These are phyloP conservation scores for Festucalex cinctus DNA, from an alignment of 2,113 vertebrate species.

Conservation along the genomic window DNA sequence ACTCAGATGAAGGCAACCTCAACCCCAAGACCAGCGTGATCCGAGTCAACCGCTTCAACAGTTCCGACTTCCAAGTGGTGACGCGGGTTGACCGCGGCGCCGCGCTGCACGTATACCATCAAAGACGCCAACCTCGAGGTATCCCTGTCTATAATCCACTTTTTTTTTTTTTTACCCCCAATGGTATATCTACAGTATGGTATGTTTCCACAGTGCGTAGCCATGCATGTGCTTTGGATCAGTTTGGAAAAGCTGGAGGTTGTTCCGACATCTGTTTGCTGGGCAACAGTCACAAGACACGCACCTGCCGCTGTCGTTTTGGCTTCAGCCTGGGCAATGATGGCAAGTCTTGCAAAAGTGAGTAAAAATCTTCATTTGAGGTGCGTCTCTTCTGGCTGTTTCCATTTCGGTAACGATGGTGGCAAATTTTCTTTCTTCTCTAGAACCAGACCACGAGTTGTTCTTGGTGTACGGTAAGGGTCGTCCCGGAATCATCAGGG, in stretches of 20 bases:
- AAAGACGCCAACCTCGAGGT: slow-evolving; percentile 93
- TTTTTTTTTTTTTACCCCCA: not conserved
- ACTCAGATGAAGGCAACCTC: slow-evolving; percentile 91
- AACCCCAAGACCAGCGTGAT: slow-evolving; percentile 98
- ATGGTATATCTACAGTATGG: not conserved
- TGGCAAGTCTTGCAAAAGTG: slow-evolving; percentile 96
- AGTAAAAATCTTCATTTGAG: slow-evolving; percentile 26
- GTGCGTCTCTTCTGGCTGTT: not conserved
- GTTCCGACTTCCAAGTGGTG: slow-evolving; percentile 93
- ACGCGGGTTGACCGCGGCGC: slow-evolving; percentile 94
- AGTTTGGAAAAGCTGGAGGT: slow-evolving; percentile 87
- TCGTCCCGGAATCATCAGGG: slow-evolving; percentile 89
- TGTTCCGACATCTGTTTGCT: slow-evolving; percentile 96
- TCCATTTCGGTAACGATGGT: not conserved
- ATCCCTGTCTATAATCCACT: not conserved
- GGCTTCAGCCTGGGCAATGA: slow-evolving; percentile 96
- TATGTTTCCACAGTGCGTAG: slow-evolving; percentile 79
- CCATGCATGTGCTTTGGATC: slow-evolving; percentile 89
- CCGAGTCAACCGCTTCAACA: slow-evolving; percentile 95
- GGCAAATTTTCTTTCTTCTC: slow-evolving; percentile 6
- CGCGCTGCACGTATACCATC: slow-evolving; percentile 94
- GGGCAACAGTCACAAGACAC: slow-evolving; percentile 91
- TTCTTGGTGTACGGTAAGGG: slow-evolving; percentile 95
- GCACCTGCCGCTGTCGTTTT: slow-evolving; percentile 92
- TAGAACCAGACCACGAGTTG: slow-evolving; percentile 92